phyloP scores from a whole-genome alignment of 1,140 invertebrate genomes.

The Drosophila nebulosa region DNA sequence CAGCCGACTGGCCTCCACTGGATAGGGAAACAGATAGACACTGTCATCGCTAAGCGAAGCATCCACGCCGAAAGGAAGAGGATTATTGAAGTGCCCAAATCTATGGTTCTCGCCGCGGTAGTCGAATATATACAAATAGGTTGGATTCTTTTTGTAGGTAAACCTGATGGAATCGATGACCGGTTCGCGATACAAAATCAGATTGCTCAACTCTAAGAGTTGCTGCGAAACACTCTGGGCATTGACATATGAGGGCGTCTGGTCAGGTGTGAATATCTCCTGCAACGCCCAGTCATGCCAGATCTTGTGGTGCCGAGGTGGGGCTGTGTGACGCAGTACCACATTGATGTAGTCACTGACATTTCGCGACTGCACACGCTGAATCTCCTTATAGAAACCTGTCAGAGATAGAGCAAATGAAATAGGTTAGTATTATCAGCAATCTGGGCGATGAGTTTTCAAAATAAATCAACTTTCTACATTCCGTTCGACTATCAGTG shows the following conservation, averaged over 20 bases:
- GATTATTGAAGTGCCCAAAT: slow-evolving; percentile 53
- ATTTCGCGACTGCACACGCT: slow-evolving; percentile 46
- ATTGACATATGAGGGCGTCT: slow-evolving; percentile 15
- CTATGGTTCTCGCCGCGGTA: slow-evolving; percentile 74
- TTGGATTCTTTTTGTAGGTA: slow-evolving; percentile 35
- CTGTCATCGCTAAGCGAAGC: slow-evolving; percentile 77
- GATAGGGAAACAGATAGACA: slow-evolving; percentile 79
- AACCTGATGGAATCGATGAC: slow-evolving; percentile 56
- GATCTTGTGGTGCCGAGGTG: slow-evolving; percentile 46
- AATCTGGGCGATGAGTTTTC: not conserved
- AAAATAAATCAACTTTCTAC: not conserved
- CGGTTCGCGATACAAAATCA: slow-evolving; percentile 68
- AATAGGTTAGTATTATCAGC: not conserved
- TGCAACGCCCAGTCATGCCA: slow-evolving; percentile 66
- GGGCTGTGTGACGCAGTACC: slow-evolving; percentile 56
- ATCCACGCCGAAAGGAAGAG: slow-evolving; percentile 67
- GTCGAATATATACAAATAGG: slow-evolving; percentile 71
- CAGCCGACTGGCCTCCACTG: slow-evolving; percentile 47
- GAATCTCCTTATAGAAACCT: slow-evolving; percentile 66
- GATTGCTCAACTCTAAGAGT: slow-evolving; percentile 64
- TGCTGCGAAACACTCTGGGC: slow-evolving; percentile 36
- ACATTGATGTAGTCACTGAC: slow-evolving; percentile 72
- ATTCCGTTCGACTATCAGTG: too few relatives aligned
- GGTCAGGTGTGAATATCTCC: slow-evolving; percentile 59
- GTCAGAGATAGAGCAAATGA: not conserved